Evolutionary conservation across 2,888 invertebrate species (phyloP), one percentile per base, ranked within the genome.

Genomic region (Steinernema hermaphroditum): DNA sequence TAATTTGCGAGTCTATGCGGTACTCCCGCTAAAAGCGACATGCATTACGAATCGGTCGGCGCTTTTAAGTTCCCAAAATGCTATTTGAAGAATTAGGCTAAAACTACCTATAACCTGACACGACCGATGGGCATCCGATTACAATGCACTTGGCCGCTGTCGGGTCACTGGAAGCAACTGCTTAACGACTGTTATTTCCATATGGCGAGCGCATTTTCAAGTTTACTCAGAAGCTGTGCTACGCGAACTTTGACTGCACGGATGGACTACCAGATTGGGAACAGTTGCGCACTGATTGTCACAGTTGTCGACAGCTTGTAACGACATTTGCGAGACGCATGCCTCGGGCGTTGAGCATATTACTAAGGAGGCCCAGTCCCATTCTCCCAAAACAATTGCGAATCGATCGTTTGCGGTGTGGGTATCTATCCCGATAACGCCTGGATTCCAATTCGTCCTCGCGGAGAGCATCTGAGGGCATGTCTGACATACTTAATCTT

Each of bases 231-330:
- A 46, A 6, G 46, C 46, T 6, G 22, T 16, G 46, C 6, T n/a
- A 9, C 46, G 46, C 46, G 46, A n/a, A 46, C 46, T 12, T 46
- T 2, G 4, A 46, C 22, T n/a, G 6, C 6, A 4, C 37, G 4
- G 37, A 12, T 46, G 9, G 16, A 41, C 16, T 19, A n/a, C 9
- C 62, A 32, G 32, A 62, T 29, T 62, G 62, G 16, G 29, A 32
- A 29, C 50, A 24, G 16, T 32, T n/a, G 19, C 29, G 62, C 62
- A 24, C 29, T 62, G 62, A 62, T 62, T 62, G 62, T 32, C 62
- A 62, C 62, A 12, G 62, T 62, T 34, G 62, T 62, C 62, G 62
- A 62, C 62, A 62, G 62, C 62, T 62, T 62, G 62, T 62, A 62
- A 62, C 62, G 62, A 62, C 62, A 62, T 62, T 62, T 19, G 32